phyloP scores from a whole-genome alignment of 2,113 vertebrate species.

The Cariama cristata region DNA sequence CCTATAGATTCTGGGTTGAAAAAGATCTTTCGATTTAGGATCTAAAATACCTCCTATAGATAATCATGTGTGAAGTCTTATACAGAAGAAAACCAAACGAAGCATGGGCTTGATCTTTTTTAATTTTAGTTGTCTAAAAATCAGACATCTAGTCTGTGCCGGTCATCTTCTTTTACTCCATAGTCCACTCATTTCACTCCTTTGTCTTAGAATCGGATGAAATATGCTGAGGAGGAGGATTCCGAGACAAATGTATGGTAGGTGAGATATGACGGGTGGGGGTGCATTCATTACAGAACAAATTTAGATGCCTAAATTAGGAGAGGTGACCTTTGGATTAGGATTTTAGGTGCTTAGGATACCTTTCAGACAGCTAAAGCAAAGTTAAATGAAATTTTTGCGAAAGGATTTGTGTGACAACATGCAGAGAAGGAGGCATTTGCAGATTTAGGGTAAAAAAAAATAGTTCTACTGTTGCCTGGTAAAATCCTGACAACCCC shows the following conservation, averaged over 20 bases:
- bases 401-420: not conserved
- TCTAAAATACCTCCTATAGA: not conserved
- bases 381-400: not conserved
- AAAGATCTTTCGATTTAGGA: not conserved
- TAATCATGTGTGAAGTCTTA: not conserved
- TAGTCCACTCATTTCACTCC: not conserved
- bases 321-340: not conserved
- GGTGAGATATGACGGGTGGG: not conserved
- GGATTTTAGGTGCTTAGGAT: not conserved
- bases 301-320: not conserved
- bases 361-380: not conserved
- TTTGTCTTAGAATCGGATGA: not conserved
- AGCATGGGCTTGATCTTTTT: not conserved
- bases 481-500: not conserved
- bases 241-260: not conserved
- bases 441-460: not conserved
- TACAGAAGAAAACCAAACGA: not conserved
- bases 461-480: not conserved
- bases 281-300: not conserved
- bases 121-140: not conserved
- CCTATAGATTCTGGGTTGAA: not conserved
- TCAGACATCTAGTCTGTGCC: not conserved
- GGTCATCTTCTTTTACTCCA: not conserved
- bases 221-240: not conserved
- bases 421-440: not conserved